Evolutionary conservation across 2,113 vertebrate genomes (phyloP).

Genomic region (Phyllopteryx taeniolatus): DNA sequence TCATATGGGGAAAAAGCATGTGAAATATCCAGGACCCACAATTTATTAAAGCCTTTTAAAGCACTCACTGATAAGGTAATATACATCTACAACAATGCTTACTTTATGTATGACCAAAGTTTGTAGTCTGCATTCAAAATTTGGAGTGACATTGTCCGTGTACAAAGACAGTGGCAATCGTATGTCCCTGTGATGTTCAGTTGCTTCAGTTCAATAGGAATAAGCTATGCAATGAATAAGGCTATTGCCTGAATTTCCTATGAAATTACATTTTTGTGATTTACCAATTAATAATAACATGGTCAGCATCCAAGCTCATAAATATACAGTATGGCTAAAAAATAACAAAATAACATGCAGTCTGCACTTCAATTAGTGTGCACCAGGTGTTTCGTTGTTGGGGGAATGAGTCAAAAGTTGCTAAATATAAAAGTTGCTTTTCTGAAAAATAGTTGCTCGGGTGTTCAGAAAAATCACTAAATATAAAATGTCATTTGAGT

Average conservation of each 20-base stretch:
- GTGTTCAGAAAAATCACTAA: no score
- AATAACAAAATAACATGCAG: no score
- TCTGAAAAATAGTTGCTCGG: no score
- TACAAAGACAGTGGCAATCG: neutral
- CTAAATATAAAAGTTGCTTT: no score
- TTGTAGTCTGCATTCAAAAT: neutral
- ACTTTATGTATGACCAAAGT: neutral
- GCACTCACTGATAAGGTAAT: slow-evolving; percentile 88
- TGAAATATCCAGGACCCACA: slow-evolving; percentile 85
- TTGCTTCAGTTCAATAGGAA: no score
- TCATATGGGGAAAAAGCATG: slow-evolving; percentile 85
- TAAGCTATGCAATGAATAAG: neutral
- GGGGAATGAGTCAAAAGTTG: no score
- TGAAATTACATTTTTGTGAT: neutral
- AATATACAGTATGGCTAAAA: no score
- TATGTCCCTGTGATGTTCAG: neutral
- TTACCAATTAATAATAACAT: neutral
- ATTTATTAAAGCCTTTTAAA: slow-evolving; percentile 91
- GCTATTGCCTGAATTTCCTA: neutral
- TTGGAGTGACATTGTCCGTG: neutral
- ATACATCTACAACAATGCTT: neutral
- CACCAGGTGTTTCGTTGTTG: no score
- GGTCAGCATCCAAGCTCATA: no score
- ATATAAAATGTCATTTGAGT: no score
- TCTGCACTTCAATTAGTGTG: no score